Conservation (phyloP, 2,888 invertebrate genomes). For the Parnassius smintheus region DNA sequence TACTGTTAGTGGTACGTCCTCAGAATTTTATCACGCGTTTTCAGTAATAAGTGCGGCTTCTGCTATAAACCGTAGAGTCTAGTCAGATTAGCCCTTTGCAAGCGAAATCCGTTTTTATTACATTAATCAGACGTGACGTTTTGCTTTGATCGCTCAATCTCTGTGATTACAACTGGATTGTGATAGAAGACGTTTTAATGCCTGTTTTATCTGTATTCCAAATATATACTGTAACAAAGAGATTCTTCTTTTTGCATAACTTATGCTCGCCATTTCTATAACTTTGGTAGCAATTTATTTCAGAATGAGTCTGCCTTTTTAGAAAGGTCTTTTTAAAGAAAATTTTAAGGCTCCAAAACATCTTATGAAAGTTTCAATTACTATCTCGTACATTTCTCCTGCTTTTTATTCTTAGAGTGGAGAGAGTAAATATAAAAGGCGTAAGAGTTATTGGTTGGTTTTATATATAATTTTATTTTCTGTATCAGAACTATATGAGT, state of each 20-base stretch:
- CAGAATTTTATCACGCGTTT: slow-evolving; percentile 19
- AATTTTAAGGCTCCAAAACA: too few species aligned
- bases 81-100: slow-evolving; percentile 11
- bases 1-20: slow-evolving; percentile 10
- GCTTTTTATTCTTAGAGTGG: too few species aligned
- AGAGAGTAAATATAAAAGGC: too few species aligned
- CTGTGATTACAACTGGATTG: slow-evolving; percentile 20
- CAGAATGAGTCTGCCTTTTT: too few species aligned
- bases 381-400: too few species aligned
- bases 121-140: slow-evolving; percentile 5
- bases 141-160: slow-evolving; percentile 11
- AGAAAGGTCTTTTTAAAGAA: too few species aligned
- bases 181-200: slow-evolving; percentile 17
- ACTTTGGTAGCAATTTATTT: neutral
- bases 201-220: slow-evolving; percentile 17
- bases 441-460: too few species aligned
- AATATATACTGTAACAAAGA: slow-evolving; percentile 6
- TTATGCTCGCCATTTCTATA: slow-evolving; percentile 2
- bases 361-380: too few species aligned
- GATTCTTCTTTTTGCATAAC: slow-evolving; percentile 4
- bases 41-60: slow-evolving; percentile 14
- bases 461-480: too few species aligned
- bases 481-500: too few species aligned
- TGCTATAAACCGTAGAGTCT: slow-evolving; percentile 20
- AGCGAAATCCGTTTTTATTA: slow-evolving; percentile 13